Evolutionary conservation across 2,888 invertebrate species (phyloP), one percentile per base, ranked within the genome.

Genomic region (Eilema griseolum): DNA sequence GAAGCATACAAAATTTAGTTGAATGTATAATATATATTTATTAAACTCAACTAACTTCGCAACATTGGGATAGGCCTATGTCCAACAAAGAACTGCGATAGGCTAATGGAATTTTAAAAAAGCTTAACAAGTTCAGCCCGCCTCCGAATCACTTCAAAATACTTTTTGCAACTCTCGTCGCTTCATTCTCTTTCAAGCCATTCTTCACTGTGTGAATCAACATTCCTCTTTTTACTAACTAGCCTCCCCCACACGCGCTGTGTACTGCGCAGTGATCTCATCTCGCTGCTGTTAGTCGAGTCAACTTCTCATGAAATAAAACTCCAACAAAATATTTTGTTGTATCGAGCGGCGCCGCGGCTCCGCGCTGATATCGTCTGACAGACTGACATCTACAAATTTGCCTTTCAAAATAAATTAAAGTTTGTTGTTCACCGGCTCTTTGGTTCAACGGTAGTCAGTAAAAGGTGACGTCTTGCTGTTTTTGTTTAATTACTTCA

Each of bases 341-440:
- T n/a, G 52, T n/a, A 52, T 52, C 5, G 41, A 16, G 46, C 16
- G 20, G 20, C 41, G 41, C n/a, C n/a, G n/a, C n/a, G n/a, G n/a
- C 41, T 41, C 46, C 20, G 7, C 7, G 46, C 46, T 46, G 20
- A 46, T 10, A 52, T 52, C 52, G n/a, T n/a, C 52, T n/a, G 52
- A 52, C 52, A 52, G 52, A n/a, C 52, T 52, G 52, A 52, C 52
- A n/a, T n/a, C 52, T n/a, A 52, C 52, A 52, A 52, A 52, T 52
- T 52, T 52, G 52, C 52, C 52, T 52, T 52, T 52, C 52, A n/a
- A 52, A 52, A 52, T 52, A 52, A 52, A 52, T 52, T 52, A 52
- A 52, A 52, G 8, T n/a, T 52, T 2, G 52, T 52, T 52, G 52
- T 52, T 52, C 52, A 52, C 52, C 8, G n/a, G 20, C 52, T 52